These are phyloP conservation scores for Pterocles burchelli DNA, from an alignment of 2,113 vertebrate species.

Conservation along the genomic window DNA sequence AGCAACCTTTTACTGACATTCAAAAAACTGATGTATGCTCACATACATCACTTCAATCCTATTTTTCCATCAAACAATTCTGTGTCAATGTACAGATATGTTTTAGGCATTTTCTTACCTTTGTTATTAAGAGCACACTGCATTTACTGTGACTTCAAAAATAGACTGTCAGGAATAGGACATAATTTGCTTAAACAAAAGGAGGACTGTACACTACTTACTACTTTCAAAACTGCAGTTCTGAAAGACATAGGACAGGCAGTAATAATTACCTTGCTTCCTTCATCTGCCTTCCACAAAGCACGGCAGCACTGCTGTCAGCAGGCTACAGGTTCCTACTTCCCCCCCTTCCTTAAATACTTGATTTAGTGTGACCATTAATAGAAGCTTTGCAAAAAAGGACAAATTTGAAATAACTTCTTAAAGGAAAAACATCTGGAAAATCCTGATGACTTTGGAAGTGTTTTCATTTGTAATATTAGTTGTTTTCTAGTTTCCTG, in stretches of 20 bases:
- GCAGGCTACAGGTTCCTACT: neutral
- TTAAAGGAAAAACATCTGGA: neutral
- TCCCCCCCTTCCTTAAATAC: neutral
- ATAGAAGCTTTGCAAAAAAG: neutral
- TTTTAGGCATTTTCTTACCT: neutral
- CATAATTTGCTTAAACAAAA: neutral
- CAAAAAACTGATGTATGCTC: neutral
- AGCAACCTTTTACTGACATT: neutral
- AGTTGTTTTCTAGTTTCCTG: neutral
- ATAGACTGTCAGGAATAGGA: neutral
- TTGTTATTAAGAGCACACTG: neutral
- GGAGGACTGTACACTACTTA: neutral
- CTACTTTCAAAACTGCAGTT: neutral
- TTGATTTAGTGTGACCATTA: neutral
- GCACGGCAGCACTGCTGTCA: neutral
- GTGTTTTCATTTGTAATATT: neutral
- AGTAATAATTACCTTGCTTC: neutral
- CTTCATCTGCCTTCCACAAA: neutral
- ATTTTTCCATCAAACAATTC: neutral
- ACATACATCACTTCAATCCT: neutral
- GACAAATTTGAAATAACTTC: neutral
- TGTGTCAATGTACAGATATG: neutral
- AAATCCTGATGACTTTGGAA: neutral
- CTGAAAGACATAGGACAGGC: neutral
- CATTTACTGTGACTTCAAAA: neutral